These are phyloP conservation scores for Oopsacas minuta DNA, from an alignment of 37 sponge, comb jelly and placozoan genomes.

Conservation along the genomic window DNA sequence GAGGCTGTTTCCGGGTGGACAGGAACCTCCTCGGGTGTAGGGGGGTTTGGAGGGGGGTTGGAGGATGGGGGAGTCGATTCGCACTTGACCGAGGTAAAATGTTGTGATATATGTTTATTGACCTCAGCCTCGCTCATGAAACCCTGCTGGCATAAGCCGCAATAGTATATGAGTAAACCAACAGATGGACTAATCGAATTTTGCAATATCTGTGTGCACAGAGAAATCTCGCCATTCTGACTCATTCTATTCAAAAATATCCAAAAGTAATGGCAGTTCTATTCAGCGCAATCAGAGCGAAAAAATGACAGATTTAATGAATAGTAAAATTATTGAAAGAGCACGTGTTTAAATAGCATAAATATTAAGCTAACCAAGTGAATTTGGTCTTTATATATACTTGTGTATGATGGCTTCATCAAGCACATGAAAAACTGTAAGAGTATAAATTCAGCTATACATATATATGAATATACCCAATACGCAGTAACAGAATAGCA, in stretches of 20 bases:
- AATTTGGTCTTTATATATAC: slow-evolving; percentile 18
- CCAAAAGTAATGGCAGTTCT: not conserved
- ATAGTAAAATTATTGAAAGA: not conserved
- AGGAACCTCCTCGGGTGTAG: not conserved
- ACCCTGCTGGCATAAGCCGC: not conserved
- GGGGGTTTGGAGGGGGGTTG: not conserved
- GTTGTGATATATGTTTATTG: slow-evolving; percentile 16
- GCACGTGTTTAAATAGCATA: slow-evolving; percentile 17
- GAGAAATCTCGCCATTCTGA: not conserved
- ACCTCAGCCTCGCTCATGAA: slow-evolving; percentile 16
- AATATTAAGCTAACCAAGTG: slow-evolving; percentile 2
- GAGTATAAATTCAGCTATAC: slow-evolving; percentile 13
- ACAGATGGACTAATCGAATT: not conserved
- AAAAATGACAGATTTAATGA: not conserved
- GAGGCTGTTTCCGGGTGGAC: not conserved
- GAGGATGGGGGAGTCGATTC: not conserved
- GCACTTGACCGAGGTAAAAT: not conserved
- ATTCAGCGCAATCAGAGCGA: not conserved
- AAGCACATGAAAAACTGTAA: slow-evolving; percentile 19
- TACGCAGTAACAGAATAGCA: slow-evolving; percentile 18
- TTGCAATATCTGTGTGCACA: slow-evolving; percentile 10
- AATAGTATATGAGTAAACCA: not conserved
- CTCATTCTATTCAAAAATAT: not conserved
- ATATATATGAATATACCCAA: slow-evolving; percentile 15
- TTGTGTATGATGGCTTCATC: slow-evolving; percentile 17